These are phyloP conservation scores for Stomatorhinus walkeri DNA, from an alignment of 2,797 vertebrate species.

Conservation along the genomic window DNA sequence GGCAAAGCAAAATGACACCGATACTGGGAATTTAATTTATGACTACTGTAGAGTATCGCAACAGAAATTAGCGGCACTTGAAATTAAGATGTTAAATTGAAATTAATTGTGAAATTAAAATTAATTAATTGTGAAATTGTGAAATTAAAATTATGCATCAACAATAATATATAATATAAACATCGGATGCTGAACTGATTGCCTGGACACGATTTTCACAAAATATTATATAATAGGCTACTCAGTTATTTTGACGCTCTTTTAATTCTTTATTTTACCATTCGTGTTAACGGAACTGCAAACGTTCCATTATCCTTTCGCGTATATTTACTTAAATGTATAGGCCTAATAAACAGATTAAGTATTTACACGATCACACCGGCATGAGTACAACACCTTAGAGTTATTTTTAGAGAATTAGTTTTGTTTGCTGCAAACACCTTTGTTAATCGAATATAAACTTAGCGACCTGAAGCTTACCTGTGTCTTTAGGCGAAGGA, in stretches of 20 bases:
- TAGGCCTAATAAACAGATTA: background rate
- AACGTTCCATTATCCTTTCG: background rate
- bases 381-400: background rate
- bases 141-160: background rate
- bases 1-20: background rate
- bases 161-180: background rate
- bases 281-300: background rate
- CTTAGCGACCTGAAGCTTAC: background rate
- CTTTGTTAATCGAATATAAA: background rate
- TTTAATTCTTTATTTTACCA: background rate
- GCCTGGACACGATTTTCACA: background rate
- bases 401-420: background rate
- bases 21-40: background rate
- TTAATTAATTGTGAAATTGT: too few species aligned
- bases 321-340: background rate
- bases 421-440: background rate
- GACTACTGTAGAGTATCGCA: background rate
- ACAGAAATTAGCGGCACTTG: background rate
- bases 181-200: background rate
- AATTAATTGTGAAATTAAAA: too few species aligned
- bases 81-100: background rate
- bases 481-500: conserved; percentile 4
- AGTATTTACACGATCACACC: background rate
- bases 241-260: background rate
- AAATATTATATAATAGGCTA: background rate